These are phyloP conservation scores for Nemurella pictetii DNA, from an alignment of 2,888 invertebrate genomes.

Conservation along the genomic window DNA sequence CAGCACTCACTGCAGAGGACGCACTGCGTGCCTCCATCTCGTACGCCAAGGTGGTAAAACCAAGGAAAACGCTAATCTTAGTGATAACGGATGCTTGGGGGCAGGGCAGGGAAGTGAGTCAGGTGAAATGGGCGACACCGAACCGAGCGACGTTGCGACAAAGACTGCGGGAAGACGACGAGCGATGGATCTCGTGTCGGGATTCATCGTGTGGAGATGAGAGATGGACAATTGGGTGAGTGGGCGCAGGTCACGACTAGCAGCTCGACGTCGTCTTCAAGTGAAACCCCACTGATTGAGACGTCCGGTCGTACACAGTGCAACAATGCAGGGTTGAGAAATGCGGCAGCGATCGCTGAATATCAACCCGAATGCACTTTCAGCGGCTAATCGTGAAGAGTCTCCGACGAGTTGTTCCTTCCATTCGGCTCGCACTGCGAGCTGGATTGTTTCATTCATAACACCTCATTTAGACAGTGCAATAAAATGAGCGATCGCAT, in stretches of 20 bases:
- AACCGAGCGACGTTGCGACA: neutral
- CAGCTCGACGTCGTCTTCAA: neutral
- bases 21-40: neutral
- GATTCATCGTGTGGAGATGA: neutral
- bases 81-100: neutral
- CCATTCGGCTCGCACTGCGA: neutral
- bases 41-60: neutral
- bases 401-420: neutral
- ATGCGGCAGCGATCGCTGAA: neutral
- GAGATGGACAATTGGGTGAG: constrained; percentile 3
- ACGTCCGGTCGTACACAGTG: neutral
- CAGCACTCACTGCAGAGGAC: neutral
- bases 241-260: neutral
- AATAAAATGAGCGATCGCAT: neutral
- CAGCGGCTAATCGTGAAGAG: neutral
- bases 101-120: neutral
- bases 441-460: neutral
- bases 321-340: neutral
- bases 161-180: neutral
- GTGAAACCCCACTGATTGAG: neutral
- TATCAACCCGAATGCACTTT: neutral
- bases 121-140: neutral
- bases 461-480: neutral
- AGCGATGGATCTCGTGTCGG: neutral
- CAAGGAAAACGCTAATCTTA: neutral